phyloP scores from a whole-genome alignment of 2,797 vertebrate species.

The Acrossocheilus fasciatus region DNA sequence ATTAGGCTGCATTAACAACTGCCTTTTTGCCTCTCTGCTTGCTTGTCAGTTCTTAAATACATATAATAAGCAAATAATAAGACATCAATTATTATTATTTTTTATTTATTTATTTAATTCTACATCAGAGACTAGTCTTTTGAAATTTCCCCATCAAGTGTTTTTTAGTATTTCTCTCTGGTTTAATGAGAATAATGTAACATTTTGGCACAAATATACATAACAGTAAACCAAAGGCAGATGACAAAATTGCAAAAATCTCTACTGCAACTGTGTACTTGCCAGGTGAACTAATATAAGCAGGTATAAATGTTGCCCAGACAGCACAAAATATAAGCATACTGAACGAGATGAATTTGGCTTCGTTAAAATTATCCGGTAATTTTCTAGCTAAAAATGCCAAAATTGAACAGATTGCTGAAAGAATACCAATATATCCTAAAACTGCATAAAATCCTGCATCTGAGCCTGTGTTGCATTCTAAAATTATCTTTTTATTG shows the following conservation, averaged over 20 bases:
- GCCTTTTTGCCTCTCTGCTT: neutral
- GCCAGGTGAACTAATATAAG: constrained; percentile 79
- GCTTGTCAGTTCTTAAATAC: neutral
- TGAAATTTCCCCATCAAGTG: constrained; percentile 69
- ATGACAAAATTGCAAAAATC: constrained; percentile 81
- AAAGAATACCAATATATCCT: constrained; percentile 78
- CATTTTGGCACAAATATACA: constrained; percentile 80
- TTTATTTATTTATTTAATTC: neutral
- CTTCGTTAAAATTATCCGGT: constrained; percentile 81
- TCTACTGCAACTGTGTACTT: constrained; percentile 81
- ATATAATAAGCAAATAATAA: neutral
- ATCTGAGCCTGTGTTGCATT: constrained; percentile 78
- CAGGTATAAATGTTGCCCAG: constrained; percentile 80
- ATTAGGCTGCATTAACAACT: neutral
- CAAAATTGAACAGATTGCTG: constrained; percentile 71
- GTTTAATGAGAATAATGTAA: constrained; percentile 78
- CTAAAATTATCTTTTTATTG: constrained; percentile 74
- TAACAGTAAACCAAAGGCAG: constrained; percentile 73
- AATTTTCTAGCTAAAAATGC: constrained; percentile 80
- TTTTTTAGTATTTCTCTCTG: constrained; percentile 77
- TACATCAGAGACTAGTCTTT: constrained; percentile 29
- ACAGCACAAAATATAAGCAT: constrained; percentile 81
- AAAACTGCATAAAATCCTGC: constrained; percentile 76
- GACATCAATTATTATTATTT: neutral
- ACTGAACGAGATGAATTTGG: constrained; percentile 79